These are phyloP conservation scores for Cactoblastis cactorum DNA, from an alignment of 2,888 invertebrate species.

Conservation along the genomic window DNA sequence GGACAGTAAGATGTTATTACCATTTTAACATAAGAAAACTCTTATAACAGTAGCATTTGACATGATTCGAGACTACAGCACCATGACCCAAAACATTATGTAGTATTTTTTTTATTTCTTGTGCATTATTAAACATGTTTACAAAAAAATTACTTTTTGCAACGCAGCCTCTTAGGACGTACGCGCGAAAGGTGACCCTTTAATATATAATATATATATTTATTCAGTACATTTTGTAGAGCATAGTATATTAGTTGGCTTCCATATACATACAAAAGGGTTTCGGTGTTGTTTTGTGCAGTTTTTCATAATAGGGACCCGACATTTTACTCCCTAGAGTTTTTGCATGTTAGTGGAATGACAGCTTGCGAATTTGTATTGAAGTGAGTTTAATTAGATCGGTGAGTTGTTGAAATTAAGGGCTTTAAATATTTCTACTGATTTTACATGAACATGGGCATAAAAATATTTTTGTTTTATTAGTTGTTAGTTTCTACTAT, in stretches of 20 bases:
- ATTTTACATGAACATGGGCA: too few relatives aligned
- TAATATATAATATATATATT: slow-evolving; percentile 36
- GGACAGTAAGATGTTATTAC: background rate
- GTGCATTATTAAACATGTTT: slow-evolving; percentile 30
- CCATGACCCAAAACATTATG: slow-evolving; percentile 3
- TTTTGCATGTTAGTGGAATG: slow-evolving; percentile 22
- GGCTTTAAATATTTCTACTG: too few relatives aligned
- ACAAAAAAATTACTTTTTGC: slow-evolving; percentile 58
- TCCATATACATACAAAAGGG: slow-evolving; percentile 15
- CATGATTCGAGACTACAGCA: background rate
- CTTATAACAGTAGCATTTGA: background rate
- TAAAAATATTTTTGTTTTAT: too few relatives aligned
- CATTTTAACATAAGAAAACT: slow-evolving; percentile 11
- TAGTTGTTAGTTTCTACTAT: too few relatives aligned
- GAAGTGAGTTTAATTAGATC: background rate
- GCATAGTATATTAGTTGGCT: slow-evolving; percentile 29
- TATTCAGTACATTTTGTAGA: slow-evolving; percentile 19
- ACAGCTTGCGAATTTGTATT: slow-evolving; percentile 1
- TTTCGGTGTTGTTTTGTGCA: slow-evolving; percentile 25
- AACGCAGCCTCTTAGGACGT: slow-evolving; percentile 75
- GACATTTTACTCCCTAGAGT: slow-evolving; percentile 21
- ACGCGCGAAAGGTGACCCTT: slow-evolving; percentile 70
- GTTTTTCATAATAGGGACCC: slow-evolving; percentile 16
- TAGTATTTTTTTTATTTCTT: slow-evolving; percentile 20
- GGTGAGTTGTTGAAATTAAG: too few relatives aligned